Evolutionary conservation across 2,888 invertebrate genomes (phyloP).

Genomic region (Phaonia tiefii): DNA sequence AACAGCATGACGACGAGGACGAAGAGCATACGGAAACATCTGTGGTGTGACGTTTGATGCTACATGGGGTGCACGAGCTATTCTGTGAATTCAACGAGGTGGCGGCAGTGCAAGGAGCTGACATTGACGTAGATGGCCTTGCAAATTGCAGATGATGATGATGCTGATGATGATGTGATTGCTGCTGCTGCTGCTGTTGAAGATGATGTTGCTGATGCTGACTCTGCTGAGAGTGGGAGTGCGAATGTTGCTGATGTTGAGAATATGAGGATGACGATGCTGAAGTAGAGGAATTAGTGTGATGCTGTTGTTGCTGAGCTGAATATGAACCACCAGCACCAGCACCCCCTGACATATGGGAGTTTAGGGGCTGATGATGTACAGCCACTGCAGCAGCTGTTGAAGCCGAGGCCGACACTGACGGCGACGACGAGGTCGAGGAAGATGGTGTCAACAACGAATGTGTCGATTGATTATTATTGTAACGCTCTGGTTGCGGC

Average conservation of each 20-base stretch:
- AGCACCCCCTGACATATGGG: constrained; percentile 29
- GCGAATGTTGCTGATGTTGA: constrained; percentile 59
- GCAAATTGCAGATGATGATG: constrained; percentile 64
- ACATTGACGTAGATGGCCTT: constrained; percentile 68
- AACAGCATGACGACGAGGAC: constrained; percentile 72
- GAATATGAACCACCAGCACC: constrained; percentile 39
- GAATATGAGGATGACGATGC: constrained; percentile 28
- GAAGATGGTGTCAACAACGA: constrained; percentile 67
- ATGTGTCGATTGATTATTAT: constrained; percentile 63
- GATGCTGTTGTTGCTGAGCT: constrained; percentile 64
- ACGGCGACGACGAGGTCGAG: constrained; percentile 68
- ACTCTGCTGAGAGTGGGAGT: constrained; percentile 57
- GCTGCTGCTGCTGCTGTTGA: constrained; percentile 44
- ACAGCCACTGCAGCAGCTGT: constrained; percentile 69
- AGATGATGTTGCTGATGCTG: constrained; percentile 47
- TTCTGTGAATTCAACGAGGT: constrained; percentile 56
- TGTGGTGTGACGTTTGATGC: constrained; percentile 70
- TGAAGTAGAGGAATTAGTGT: constrained; percentile 64
- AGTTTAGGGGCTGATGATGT: constrained; percentile 67
- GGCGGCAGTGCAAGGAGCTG: constrained; percentile 64
- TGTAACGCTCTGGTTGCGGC: constrained; percentile 54
- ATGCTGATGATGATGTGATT: constrained; percentile 54
- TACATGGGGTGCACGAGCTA: constrained; percentile 71
- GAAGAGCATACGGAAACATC: constrained; percentile 72
- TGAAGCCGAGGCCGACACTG: constrained; percentile 68